phyloP scores from a whole-genome alignment of 2,113 vertebrate species.

The Heterochromis multidens region DNA sequence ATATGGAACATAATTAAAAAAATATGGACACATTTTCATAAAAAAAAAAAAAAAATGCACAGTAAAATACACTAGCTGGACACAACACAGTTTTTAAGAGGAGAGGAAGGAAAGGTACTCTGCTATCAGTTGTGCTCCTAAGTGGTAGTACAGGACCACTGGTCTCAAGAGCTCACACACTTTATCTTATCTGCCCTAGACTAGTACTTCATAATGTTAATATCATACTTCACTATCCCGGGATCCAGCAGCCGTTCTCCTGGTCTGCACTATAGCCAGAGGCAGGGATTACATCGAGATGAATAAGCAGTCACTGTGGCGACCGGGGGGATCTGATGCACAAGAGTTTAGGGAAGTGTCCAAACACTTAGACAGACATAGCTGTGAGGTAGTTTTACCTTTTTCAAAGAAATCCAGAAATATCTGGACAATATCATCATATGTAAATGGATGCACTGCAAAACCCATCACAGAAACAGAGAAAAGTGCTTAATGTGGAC shows the following conservation, averaged over 20 bases:
- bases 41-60: background rate
- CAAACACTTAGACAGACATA: background rate
- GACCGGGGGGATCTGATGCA: constrained; percentile 11
- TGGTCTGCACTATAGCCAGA: constrained; percentile 23
- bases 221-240: constrained; percentile 51
- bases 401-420: constrained; percentile 6
- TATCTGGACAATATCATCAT: constrained; percentile 15
- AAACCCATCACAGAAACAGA: constrained; percentile 32
- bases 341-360: background rate
- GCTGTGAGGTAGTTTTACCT: background rate
- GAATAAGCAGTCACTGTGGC: constrained; percentile 45
- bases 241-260: constrained; percentile 22
- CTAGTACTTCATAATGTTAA: constrained; percentile 54
- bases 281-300: constrained; percentile 50
- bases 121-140: constrained; percentile 37
- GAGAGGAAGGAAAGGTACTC: constrained; percentile 16
- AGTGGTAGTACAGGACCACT: constrained; percentile 30
- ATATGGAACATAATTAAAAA: constrained; percentile 12
- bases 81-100: background rate
- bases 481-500: constrained; percentile 42
- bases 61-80: background rate
- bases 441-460: background rate
- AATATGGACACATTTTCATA: constrained; percentile 27
- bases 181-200: constrained; percentile 57
- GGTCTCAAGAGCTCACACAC: constrained; percentile 46